These are phyloP conservation scores for Chrosomus eos DNA, from an alignment of 2,797 vertebrate species.

Conservation along the genomic window DNA sequence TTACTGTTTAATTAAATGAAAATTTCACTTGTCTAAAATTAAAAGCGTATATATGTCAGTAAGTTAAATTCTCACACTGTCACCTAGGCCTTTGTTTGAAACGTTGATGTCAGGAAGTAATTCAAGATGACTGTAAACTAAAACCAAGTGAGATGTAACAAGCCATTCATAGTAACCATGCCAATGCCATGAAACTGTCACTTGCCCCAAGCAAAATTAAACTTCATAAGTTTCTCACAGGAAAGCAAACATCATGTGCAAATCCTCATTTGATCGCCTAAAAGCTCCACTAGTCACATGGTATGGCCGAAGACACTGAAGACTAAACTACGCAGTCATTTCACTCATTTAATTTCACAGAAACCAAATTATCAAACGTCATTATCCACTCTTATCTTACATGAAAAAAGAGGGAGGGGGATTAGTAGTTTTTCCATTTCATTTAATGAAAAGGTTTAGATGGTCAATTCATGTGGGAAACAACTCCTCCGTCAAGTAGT, in stretches of 20 bases:
- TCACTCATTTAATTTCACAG: slow-evolving; percentile 6
- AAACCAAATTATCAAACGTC: background rate
- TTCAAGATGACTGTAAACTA: slow-evolving; percentile 16
- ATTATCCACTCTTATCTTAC: slow-evolving; percentile 27
- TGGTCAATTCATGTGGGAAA: background rate
- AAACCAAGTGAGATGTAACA: slow-evolving; percentile 18
- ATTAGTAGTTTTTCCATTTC: background rate
- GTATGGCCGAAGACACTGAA: background rate
- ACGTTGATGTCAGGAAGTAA: background rate
- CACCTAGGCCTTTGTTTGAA: background rate
- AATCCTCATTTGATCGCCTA: slow-evolving; percentile 30
- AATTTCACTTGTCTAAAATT: background rate
- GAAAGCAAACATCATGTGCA: slow-evolving; percentile 31
- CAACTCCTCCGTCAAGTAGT: background rate
- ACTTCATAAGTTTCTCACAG: slow-evolving; percentile 33
- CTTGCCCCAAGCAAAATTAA: slow-evolving; percentile 26
- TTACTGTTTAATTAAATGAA: background rate
- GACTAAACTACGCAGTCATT: background rate
- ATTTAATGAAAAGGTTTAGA: slow-evolving; percentile 3
- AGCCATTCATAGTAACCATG: slow-evolving; percentile 11
- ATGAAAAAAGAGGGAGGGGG: background rate
- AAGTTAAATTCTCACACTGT: background rate
- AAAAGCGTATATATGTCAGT: background rate
- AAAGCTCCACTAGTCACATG: background rate
- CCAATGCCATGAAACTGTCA: slow-evolving; percentile 16